Evolutionary conservation across 2,797 vertebrate genomes (phyloP).

Genomic region (Syngnathus rostellatus): DNA sequence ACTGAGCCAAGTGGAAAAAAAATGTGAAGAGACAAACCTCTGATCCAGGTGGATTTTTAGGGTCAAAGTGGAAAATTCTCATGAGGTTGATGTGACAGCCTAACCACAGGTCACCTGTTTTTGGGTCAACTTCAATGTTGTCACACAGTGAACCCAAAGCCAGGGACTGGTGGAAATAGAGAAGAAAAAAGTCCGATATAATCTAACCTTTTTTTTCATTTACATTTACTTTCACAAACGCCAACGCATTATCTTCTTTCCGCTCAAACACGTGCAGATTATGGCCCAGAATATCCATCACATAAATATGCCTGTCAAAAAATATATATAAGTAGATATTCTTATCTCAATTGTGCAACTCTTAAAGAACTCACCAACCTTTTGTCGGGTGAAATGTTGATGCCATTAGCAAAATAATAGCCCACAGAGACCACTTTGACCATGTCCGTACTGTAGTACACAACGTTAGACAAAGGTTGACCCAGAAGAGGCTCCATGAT

Average conservation of each 20-base stretch:
- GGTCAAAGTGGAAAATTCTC: conserved; percentile 62
- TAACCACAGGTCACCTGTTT: conserved; percentile 78
- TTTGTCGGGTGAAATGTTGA: conserved; percentile 78
- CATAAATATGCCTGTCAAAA: conserved; percentile 56
- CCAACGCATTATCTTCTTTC: conserved; percentile 41
- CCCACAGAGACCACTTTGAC: conserved; percentile 75
- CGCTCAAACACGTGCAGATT: conserved; percentile 54
- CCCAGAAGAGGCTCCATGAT: conserved; percentile 47
- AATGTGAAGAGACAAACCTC: conserved; percentile 64
- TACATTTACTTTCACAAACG: conserved; percentile 53
- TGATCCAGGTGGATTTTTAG: conserved; percentile 71
- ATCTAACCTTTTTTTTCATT: not conserved
- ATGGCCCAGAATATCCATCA: conserved; percentile 52
- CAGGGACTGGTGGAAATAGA: conserved; percentile 55
- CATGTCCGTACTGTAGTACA: conserved; percentile 80
- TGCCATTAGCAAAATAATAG: conserved; percentile 75
- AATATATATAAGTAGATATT: not conserved
- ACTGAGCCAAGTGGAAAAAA: not conserved
- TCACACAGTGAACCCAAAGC: conserved; percentile 73
- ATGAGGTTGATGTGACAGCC: conserved; percentile 76
- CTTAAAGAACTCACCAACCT: conserved; percentile 49
- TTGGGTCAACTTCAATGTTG: conserved; percentile 77
- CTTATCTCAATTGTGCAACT: not conserved
- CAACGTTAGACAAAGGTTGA: conserved; percentile 68
- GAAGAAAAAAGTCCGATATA: conserved; percentile 4